These are phyloP conservation scores for Orthonyx spaldingii DNA, from an alignment of 2,113 vertebrate genomes.

Conservation along the genomic window DNA sequence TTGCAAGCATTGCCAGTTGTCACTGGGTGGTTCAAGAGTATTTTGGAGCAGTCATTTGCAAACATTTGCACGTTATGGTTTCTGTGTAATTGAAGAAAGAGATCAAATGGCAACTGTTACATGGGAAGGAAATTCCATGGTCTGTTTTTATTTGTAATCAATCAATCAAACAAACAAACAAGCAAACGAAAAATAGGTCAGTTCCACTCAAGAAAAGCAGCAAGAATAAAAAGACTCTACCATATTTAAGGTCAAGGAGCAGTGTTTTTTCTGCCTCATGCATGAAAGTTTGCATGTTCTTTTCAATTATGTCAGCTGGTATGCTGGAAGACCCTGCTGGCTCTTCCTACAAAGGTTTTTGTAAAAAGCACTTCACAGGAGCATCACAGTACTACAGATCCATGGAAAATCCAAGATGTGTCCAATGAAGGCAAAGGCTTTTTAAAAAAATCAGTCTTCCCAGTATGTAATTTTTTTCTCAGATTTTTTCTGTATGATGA, in stretches of 20 bases:
- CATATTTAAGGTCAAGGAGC: not conserved
- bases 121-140: rapidly evolving
- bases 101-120: not conserved
- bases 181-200: not conserved
- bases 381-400: not conserved
- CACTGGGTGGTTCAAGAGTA: rapidly evolving
- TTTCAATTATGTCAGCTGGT: not conserved
- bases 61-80: not conserved
- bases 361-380: not conserved
- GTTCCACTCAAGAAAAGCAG: not conserved
- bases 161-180: not conserved
- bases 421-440: not conserved
- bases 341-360: not conserved
- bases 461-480: not conserved
- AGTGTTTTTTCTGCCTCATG: not conserved
- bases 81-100: not conserved
- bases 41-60: not conserved
- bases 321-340: not conserved
- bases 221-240: not conserved
- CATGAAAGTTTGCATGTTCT: not conserved
- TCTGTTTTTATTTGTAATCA: not conserved
- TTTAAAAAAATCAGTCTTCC: not conserved
- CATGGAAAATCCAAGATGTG: not conserved
- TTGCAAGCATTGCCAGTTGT: not conserved
- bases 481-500: not conserved